A percentile compares a stretch with the other conserved stretches of the same genome.
phyloP scores from a whole-genome alignment of 1,140 invertebrate genomes.

The Temnothorax longispinosus region DNA sequence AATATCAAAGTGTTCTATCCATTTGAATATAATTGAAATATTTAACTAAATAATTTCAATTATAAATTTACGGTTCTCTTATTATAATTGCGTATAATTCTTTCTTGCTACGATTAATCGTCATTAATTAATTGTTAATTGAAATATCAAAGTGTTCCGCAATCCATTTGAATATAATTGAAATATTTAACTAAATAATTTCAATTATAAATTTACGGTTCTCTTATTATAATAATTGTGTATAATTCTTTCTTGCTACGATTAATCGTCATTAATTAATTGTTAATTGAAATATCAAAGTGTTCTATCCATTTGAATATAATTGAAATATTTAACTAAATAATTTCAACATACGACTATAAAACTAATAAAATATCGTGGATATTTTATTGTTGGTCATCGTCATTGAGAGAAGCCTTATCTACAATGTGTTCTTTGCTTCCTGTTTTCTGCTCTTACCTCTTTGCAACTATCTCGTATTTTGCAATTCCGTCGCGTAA shows the following conservation, averaged over 20 bases:
- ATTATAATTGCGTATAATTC: not conserved
- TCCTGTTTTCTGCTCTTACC: no score
- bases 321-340: slow-evolving; percentile 5
- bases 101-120: not conserved
- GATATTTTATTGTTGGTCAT: not conserved
- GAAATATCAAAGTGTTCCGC: no score
- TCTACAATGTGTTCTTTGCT: no score
- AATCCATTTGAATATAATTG: no score
- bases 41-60: not conserved
- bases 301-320: not conserved
- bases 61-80: not conserved
- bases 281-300: not conserved
- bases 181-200: no score
- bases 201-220: not conserved
- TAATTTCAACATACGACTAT: not conserved
- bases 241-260: not conserved
- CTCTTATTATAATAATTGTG: not conserved
- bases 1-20: not conserved
- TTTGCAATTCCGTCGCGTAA: no score
- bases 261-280: not conserved
- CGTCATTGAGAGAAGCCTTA: not conserved
- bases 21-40: not conserved
- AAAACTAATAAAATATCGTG: not conserved
- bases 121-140: no score
- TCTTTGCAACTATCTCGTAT: no score